Evolutionary conservation across 2,113 vertebrate species (phyloP).

Genomic region (Gasterosteus aculeatus): DNA sequence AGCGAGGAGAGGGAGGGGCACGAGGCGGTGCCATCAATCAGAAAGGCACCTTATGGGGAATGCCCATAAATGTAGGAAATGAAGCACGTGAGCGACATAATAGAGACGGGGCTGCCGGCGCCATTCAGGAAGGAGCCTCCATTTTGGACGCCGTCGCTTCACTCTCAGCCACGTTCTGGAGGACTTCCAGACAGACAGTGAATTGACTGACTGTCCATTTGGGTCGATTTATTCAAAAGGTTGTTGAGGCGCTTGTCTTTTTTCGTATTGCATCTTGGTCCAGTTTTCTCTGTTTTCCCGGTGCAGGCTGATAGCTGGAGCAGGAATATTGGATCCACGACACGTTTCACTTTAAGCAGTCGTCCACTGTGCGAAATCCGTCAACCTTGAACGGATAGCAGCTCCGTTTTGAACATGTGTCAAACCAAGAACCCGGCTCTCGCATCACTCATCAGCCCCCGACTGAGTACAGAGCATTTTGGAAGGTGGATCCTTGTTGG

Average conservation of each 20-base stretch:
- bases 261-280: neutral
- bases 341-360: neutral
- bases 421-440: conserved; percentile 16
- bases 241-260: conserved; percentile 4
- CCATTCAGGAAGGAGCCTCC: conserved; percentile 59
- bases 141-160: conserved; percentile 60
- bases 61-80: conserved; percentile 70
- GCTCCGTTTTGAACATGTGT: neutral
- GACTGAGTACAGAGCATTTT: conserved; percentile 4
- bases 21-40: conserved; percentile 75
- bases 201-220: conserved; percentile 24
- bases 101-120: conserved; percentile 20
- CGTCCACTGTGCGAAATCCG: conserved; percentile 3
- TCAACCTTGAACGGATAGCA: conserved; percentile 12
- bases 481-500: neutral
- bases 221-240: conserved; percentile 9
- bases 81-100: conserved; percentile 44
- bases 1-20: conserved; percentile 63
- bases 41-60: conserved; percentile 73
- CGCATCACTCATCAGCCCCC: neutral
- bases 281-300: neutral
- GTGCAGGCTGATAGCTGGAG: neutral
- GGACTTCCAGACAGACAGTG: conserved; percentile 38
- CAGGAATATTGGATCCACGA: neutral
- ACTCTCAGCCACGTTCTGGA: conserved; percentile 44